Evolutionary conservation across 2,113 vertebrate species (phyloP), one percentile per base, ranked within the genome.

Genomic region (Clupea harengus): DNA sequence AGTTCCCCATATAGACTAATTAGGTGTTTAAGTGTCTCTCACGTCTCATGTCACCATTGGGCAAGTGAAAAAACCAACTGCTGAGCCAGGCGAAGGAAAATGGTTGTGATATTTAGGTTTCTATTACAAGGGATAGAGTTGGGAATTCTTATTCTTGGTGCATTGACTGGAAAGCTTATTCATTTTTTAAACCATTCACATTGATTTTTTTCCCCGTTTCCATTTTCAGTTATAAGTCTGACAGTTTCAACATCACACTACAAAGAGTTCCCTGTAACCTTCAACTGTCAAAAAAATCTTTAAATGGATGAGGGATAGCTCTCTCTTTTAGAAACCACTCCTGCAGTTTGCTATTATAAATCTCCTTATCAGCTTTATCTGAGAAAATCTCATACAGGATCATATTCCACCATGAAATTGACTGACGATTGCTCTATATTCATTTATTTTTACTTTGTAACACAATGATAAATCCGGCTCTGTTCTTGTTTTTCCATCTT

Each of bases 11-110:
- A 78, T 15, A 78, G 25, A 72, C n/a, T 78, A 44, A 78, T 44
- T 78, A 78, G 72, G 25, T 78, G 72, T 78, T 78, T 78, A 39
- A 78, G 72, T 78, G 32, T 78, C 28, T 78, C 72, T 78, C 17
- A 78, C 39, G 10, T 32, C 72, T 78, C 28, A 6, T 78, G 72
- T 39, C 72, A 78, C 28, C 28, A 78, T 28, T 78, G 28, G 13
- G 32, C 72, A 78, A 15, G 60, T 78, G 18, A 32, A 17, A 78
- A 78, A 39, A 3, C 4, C 20, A 83, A 20, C 15, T 83, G 28
- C 32, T 83, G 13, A 28, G 28, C n/a, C 8, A 72, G 9, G 9
- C 15, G 64, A 72, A 72, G 64, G n/a, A 28, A 72, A 32, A 28
- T 28, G 3, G 15, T 32, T 72, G 64, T 72, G 64, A 72, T 72